Base-by-base conservation (phyloP, 2,113 vertebrate species). In the Equus quagga region DNA sequence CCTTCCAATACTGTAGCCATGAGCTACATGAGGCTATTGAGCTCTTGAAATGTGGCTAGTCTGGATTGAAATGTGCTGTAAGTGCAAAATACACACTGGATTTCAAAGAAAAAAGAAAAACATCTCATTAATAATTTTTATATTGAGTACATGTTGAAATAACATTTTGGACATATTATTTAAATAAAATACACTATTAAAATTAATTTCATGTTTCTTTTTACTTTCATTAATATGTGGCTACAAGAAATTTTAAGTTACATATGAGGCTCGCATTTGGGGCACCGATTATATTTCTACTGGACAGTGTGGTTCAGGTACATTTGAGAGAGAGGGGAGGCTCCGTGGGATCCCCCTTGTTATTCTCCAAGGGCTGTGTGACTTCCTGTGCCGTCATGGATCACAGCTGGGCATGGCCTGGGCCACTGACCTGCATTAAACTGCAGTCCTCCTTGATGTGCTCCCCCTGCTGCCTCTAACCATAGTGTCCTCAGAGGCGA, bases 101-200 rank as follows among this genome's bases (percentile, higher is more conserved):
- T 90, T 92, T 92, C 64, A 80, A 84, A 89, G 41, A 44, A 81
- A 46, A 58, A 86, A 80, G 19, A 31, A 84, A 24, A 62, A n/a
- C 8, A 84, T 28, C 41, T 65, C 62, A 91, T n/a, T 67, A 24
- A 36, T 84, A 65, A 41, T 60, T 93, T 64, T 95, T 26, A 78
- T 94, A 82, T 62, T n/a, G 41, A 76, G 79, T 58, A 51, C 21
- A 26, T 62, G 4, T 84, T 44, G 23, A 87, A 62, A 79, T 76
- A 81, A 26, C 65, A 18, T 41, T 92, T 92, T 72, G 33, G 33
- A 69, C 90, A 49, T 28, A 62, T 64, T 90, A 79, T 80, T 94
- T 92, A 87, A 93, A 88, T 79, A 72, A 93, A 96, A 60, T 36
- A 46, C 9, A 46, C n/a, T 2, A 67, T 67, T 89, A 51, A 80